These are phyloP conservation scores for Phylloscopus collybita DNA, from an alignment of 2,797 vertebrate species.

Conservation along the genomic window DNA sequence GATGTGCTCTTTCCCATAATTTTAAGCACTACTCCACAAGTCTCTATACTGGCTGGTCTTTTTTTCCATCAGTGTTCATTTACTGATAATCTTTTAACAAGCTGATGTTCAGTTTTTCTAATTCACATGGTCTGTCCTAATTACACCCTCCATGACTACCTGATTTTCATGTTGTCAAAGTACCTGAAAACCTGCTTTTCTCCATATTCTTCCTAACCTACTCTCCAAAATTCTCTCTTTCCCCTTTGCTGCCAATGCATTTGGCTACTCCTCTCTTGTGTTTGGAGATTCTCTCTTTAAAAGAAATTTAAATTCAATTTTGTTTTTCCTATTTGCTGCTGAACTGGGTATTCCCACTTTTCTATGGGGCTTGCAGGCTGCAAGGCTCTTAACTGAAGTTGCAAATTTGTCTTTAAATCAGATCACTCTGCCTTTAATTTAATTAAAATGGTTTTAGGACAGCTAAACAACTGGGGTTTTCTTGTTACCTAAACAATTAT, in stretches of 20 bases:
- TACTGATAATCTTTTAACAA: background rate
- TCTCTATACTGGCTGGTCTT: background rate
- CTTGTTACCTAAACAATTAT: background rate
- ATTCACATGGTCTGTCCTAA: background rate
- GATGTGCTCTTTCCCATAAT: background rate
- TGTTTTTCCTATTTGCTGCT: background rate
- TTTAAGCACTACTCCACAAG: background rate
- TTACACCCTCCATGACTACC: background rate
- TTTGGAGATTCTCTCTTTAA: background rate
- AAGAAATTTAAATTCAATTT: background rate
- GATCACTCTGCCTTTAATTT: background rate
- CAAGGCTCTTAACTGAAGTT: background rate
- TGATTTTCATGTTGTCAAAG: background rate
- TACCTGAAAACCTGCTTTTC: background rate
- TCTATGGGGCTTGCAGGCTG: background rate
- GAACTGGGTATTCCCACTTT: background rate
- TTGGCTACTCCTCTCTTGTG: background rate
- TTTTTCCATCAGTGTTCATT: background rate
- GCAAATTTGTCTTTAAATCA: background rate
- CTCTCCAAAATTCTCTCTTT: background rate
- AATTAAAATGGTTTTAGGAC: background rate
- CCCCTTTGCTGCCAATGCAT: background rate
- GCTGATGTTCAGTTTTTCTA: background rate
- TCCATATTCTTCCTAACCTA: background rate
- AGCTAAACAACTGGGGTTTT: rapidly evolving